A percentile compares a stretch with the other conserved stretches of the same genome.
phyloP scores from a whole-genome alignment of 2,888 invertebrate species.

The Pemphredon lugubris region DNA sequence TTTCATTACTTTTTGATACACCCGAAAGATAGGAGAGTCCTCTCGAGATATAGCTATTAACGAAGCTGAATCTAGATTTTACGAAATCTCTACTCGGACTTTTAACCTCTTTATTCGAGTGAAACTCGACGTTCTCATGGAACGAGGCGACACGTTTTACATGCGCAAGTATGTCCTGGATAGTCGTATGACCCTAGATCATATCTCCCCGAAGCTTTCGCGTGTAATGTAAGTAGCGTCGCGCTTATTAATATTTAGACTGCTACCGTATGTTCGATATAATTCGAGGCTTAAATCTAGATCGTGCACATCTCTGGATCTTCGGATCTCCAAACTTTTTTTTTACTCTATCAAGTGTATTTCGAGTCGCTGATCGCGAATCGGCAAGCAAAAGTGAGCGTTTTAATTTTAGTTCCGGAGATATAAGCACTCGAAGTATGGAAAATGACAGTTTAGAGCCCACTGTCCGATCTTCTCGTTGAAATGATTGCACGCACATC shows the following conservation, averaged over 20 bases:
- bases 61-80: constrained; percentile 54
- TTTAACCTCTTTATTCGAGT: constrained; percentile 39
- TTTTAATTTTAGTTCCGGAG: too few relatives aligned
- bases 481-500: too few relatives aligned
- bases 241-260: neutral
- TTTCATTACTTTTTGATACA: constrained; percentile 46
- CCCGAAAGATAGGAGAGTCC: constrained; percentile 37
- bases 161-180: constrained; percentile 15
- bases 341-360: too few relatives aligned
- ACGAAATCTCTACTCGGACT: constrained; percentile 31
- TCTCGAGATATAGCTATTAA: constrained; percentile 45
- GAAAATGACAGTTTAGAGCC: too few relatives aligned
- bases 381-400: too few relatives aligned
- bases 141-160: constrained; percentile 9
- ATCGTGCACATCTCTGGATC: too few relatives aligned
- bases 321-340: too few relatives aligned
- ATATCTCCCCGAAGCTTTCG: constrained; percentile 23
- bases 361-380: too few relatives aligned
- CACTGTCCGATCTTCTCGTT: too few relatives aligned
- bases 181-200: constrained; percentile 15
- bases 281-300: too few relatives aligned
- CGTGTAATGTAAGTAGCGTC: too few relatives aligned
- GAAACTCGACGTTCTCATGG: constrained; percentile 41
- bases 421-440: too few relatives aligned
- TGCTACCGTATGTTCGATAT: neutral